These are phyloP conservation scores for Latrodectus hesperus DNA, from an alignment of 2,888 invertebrate species.

Conservation along the genomic window DNA sequence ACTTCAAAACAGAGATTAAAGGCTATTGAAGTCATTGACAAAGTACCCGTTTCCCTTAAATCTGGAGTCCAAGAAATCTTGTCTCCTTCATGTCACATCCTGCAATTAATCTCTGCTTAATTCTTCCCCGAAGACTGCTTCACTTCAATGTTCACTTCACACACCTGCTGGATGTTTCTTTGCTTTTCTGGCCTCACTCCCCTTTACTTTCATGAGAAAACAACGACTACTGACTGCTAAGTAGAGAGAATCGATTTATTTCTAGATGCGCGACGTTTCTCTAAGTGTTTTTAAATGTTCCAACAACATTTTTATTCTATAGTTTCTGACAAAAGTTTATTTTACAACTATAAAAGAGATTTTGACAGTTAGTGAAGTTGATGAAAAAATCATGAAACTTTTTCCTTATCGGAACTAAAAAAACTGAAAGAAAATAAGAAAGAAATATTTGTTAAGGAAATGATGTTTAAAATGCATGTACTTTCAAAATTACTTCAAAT, in stretches of 20 bases:
- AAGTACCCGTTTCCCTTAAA: slow-evolving; percentile 27
- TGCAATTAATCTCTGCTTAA: slow-evolving; percentile 52
- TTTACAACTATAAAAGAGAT: too few species aligned
- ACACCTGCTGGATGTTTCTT: slow-evolving; percentile 15
- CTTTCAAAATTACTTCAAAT: too few species aligned
- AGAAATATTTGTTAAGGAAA: slow-evolving; percentile 30
- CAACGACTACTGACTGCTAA: too few species aligned
- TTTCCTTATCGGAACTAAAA: background rate
- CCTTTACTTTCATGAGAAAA: background rate
- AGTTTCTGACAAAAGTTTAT: too few species aligned
- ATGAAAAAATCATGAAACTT: slow-evolving; percentile 1
- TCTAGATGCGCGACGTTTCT: too few species aligned
- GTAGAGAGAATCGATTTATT: too few species aligned
- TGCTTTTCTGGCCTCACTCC: background rate
- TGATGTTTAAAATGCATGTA: slow-evolving; percentile 18
- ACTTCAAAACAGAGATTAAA: too few species aligned
- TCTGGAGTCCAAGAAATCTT: slow-evolving; percentile 12
- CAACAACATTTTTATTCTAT: too few species aligned
- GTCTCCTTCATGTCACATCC: slow-evolving; percentile 40
- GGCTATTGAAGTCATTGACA: slow-evolving; percentile 16
- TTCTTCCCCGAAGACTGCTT: slow-evolving; percentile 16
- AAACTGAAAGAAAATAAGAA: slow-evolving; percentile 16
- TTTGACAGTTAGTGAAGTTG: background rate
- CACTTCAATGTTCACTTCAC: slow-evolving; percentile 23
- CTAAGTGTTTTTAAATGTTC: too few species aligned